Evolutionary conservation across 1,140 invertebrate genomes (phyloP).

Genomic region (Coelopa frigida): DNA sequence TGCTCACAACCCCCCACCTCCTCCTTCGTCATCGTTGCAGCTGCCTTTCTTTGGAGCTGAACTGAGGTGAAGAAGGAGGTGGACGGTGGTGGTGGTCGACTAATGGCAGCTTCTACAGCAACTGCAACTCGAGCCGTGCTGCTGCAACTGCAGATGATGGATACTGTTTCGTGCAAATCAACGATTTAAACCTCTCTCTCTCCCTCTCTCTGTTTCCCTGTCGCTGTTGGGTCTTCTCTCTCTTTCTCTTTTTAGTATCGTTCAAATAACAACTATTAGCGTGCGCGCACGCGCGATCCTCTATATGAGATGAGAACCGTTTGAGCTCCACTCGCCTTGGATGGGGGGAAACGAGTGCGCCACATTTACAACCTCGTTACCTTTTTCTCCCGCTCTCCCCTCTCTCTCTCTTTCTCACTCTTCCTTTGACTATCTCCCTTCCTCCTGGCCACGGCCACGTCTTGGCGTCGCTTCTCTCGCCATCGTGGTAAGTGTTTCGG

Average conservation of each 20-base stretch:
- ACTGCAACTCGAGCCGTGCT: too few relatives aligned
- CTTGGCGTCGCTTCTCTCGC: background rate
- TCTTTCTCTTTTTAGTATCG: too few relatives aligned
- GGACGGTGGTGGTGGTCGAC: too few relatives aligned
- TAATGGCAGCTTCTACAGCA: too few relatives aligned
- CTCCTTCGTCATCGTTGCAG: too few relatives aligned
- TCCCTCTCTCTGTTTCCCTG: too few relatives aligned
- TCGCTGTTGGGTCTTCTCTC: too few relatives aligned
- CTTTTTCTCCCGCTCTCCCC: background rate
- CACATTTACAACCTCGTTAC: background rate
- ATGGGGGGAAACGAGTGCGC: background rate
- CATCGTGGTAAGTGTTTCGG: constrained; percentile 21
- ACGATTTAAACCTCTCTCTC: too few relatives aligned
- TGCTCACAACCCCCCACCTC: too few relatives aligned
- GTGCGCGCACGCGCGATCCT: background rate
- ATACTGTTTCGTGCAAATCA: background rate
- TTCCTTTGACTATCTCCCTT: background rate
- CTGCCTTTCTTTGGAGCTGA: too few relatives aligned
- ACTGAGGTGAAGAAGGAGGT: too few relatives aligned
- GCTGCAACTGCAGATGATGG: background rate
- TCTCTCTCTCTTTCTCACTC: background rate
- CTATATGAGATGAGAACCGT: background rate
- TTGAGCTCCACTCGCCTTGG: background rate
- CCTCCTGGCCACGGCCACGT: background rate
- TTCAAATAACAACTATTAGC: too few relatives aligned